Base-by-base conservation (phyloP, 1,140 invertebrate genomes). In the Mya arenaria region DNA sequence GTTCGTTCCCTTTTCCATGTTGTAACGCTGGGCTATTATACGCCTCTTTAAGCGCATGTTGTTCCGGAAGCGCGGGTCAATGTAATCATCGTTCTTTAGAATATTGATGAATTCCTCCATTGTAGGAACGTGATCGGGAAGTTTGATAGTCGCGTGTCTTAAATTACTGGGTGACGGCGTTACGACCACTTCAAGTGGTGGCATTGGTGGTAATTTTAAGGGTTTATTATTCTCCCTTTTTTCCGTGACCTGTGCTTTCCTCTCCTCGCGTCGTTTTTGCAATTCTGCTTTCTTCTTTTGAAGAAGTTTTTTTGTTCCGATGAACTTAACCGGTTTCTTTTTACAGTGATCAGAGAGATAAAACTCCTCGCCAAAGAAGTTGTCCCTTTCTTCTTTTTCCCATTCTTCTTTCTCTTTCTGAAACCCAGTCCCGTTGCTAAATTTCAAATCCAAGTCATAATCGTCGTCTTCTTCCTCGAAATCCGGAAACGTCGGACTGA, bases 351-450 rank as follows among this genome's bases (percentile, higher is more conserved):
- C 71, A 23, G 58, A 73, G 17, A 82, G 39, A 28, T 73, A 66
- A 52, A 82, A 66, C 25, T 66, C 79, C 66, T 82, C 69, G 13
- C 68, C 79, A 66, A 66, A 82, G 36, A 66, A 73, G 13, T 65
- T 41, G 36, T 66, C 60, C 23, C 23, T 34, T 23, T 82, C 41
- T 37, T 37, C n/a, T 36, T 23, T 17, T 28, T 19, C 15, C 17
- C 0, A 2, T 17, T 41, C 15, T 15, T 69, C 66, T 39, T 4
- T 25, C 32, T 39, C 30, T 32, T n/a, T n/a, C n/a, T n/a, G n/a
- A n/a, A n/a, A n/a, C n/a, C n/a, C n/a, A n/a, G n/a, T n/a, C n/a
- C n/a, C n/a, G n/a, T n/a, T n/a, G n/a, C n/a, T n/a, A n/a, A n/a
- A n/a, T n/a, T n/a, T n/a, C n/a, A n/a, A n/a, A n/a, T 52, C 60